Conservation (phyloP, 2,113 vertebrate genomes). For the Zapus hudsonius region DNA sequence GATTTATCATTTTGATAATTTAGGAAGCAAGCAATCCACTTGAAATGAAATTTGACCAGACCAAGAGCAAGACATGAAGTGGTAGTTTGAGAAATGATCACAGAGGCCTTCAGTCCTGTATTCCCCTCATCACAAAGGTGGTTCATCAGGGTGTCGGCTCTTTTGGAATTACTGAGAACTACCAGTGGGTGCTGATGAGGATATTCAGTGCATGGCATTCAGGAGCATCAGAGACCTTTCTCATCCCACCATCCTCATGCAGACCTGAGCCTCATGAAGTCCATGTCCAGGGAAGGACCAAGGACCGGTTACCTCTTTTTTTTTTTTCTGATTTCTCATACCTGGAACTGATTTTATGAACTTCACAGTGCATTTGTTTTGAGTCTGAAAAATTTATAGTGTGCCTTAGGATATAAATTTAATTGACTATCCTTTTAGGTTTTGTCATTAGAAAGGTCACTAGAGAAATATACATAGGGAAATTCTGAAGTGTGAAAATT, state of each 20-base stretch:
- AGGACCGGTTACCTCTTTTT: background rate
- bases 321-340: background rate
- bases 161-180: background rate
- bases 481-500: conserved; percentile 69
- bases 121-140: background rate
- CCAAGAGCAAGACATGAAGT: background rate
- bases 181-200: background rate
- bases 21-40: background rate
- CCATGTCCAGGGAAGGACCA: background rate
- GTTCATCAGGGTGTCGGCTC: background rate
- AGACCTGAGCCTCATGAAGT: background rate
- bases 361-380: conserved; percentile 67
- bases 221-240: background rate
- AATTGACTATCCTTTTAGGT: conserved; percentile 73
- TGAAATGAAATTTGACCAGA: background rate
- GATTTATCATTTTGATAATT: background rate
- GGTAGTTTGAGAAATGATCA: background rate
- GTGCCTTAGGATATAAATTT: conserved; percentile 77
- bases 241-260: background rate
- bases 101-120: background rate
- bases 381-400: conserved; percentile 71
- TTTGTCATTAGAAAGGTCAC: conserved; percentile 79
- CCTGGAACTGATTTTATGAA: conserved; percentile 68
- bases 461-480: conserved; percentile 68
- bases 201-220: background rate